Percentiles rank a stretch among this genome's conserved stretches.
phyloP scores from a whole-genome alignment of 2,888 invertebrate genomes.

The Keiferia lycopersicella region DNA sequence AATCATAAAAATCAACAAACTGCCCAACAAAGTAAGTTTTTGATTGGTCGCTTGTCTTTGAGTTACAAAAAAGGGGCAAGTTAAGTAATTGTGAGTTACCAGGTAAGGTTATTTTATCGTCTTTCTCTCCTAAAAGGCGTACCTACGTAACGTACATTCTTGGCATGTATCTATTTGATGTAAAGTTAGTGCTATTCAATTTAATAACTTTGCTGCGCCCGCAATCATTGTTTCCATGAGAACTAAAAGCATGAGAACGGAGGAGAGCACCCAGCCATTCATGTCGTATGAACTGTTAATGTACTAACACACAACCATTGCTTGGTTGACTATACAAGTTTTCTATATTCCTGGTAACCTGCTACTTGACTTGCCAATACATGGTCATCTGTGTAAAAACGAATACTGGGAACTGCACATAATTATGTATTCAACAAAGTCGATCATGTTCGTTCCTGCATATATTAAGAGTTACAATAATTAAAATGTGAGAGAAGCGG shows the following conservation, averaged over 20 bases:
- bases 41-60: background rate
- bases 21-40: background rate
- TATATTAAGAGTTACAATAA: background rate
- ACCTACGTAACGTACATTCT: constrained; percentile 25
- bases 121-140: background rate
- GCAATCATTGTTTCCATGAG: constrained; percentile 73
- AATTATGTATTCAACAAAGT: background rate
- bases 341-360: constrained; percentile 21
- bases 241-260: constrained; percentile 66
- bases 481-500: background rate
- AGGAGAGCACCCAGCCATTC: constrained; percentile 57
- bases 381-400: constrained; percentile 5
- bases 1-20: background rate
- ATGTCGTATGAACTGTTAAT: constrained; percentile 43
- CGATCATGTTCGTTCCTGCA: background rate
- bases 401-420: constrained; percentile 23
- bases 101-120: background rate
- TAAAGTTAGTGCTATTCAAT: constrained; percentile 55
- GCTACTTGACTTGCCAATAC: background rate
- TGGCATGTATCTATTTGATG: constrained; percentile 42
- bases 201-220: constrained; percentile 57
- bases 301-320: constrained; percentile 45
- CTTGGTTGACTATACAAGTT: constrained; percentile 26
- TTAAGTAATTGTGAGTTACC: background rate
- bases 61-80: background rate